Evolutionary conservation across 37 sponge, comb jelly and placozoan species (phyloP), one percentile per base, ranked within the genome.

Genomic region (Haliclona indistincta): DNA sequence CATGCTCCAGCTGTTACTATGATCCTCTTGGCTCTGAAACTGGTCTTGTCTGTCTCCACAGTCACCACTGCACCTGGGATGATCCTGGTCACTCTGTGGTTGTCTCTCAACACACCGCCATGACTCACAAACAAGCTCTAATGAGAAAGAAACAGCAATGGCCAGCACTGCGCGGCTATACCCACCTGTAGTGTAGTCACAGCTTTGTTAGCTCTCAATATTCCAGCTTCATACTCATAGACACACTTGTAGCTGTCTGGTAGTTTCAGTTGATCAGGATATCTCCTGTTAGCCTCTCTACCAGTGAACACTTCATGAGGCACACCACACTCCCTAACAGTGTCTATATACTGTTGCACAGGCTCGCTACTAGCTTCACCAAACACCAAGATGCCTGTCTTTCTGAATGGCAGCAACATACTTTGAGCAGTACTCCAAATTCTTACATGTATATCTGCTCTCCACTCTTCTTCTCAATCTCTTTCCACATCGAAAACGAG

Each of bases 1-100:
- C 94, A 93, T 28, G 94, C 29, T 41, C 91, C 91, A 33, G 88
- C 88, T 30, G 91, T 76, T 35, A 93, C 76, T 23, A 93, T 79
- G 49, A 93, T 39, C n/a, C 78, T 49, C 51, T 58, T 81, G 19
- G 89, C 49, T 1, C 11, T 64, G 75, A 88, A 85, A n/a, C n/a
- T n/a, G n/a, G n/a, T n/a, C 0, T 26, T 37, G 15, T 83, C 86
- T 25, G 63, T 88, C 43, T 28, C 35, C 2, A 83, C 85, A 13
- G 30, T 32, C 42, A 93, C 54, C 3, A 60, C 81, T 25, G 85
- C 76, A 32, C 29, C n/a, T 7, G 41, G 42, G 23, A 29, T 41
- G 23, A 93, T 88, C 47, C 75, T 62, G 20, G 77, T 75, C 65
- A 93, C 94, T 61, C 64, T 53, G 42, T 72, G 74, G 53, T 78